Evolutionary conservation across 35 echinoderm and acorn worm genomes (phyloP).

Genomic region (Anneissia japonica): DNA sequence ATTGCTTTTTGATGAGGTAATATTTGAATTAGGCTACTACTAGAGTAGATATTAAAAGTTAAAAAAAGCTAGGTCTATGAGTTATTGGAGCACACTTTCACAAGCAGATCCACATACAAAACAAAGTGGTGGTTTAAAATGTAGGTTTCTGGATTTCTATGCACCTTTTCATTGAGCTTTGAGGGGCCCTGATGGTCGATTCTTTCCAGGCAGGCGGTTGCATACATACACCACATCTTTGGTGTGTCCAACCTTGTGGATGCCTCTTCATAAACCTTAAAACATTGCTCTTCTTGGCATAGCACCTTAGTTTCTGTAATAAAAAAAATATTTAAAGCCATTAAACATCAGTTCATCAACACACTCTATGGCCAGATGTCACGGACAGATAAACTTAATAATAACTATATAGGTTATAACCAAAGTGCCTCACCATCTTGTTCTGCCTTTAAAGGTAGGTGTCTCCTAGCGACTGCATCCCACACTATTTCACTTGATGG

Average conservation of each 20-base stretch:
- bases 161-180: slow-evolving; percentile 23
- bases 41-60: too few species aligned
- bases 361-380: not conserved
- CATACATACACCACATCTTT: slow-evolving; percentile 60
- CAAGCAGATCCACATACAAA: too few species aligned
- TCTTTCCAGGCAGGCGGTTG: slow-evolving; percentile 49
- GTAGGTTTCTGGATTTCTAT: too few species aligned
- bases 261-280: slow-evolving; percentile 38
- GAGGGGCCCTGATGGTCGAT: slow-evolving; percentile 19
- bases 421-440: not conserved
- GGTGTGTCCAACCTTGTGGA: slow-evolving; percentile 23
- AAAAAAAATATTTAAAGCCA: not conserved
- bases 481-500: slow-evolving; percentile 67
- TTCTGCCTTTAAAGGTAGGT: slow-evolving; percentile 24
- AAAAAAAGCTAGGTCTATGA: too few species aligned
- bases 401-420: not conserved
- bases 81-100: too few species aligned
- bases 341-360: slow-evolving; percentile 1
- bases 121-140: too few species aligned
- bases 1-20: too few species aligned
- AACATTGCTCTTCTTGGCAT: slow-evolving; percentile 35
- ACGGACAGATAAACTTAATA: not conserved
- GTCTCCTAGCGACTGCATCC: slow-evolving; percentile 82
- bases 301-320: too few species aligned
- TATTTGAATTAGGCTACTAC: too few species aligned